Conservation (phyloP, 2,888 invertebrate genomes). For the Omphaloscelis lunosa region DNA sequence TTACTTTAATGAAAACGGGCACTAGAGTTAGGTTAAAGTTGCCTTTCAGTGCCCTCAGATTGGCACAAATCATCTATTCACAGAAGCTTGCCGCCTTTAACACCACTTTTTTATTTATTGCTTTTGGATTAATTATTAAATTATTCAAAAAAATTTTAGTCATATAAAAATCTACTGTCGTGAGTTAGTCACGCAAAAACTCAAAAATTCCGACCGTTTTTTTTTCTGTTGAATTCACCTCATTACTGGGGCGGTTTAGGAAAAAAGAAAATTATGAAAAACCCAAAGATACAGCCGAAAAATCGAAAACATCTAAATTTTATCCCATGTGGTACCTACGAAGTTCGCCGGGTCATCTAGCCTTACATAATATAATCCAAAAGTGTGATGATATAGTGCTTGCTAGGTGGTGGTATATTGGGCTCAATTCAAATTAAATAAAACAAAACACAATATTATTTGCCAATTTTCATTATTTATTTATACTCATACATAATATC, state of each 20-base stretch:
- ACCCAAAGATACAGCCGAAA: no score
- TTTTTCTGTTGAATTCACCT: no score
- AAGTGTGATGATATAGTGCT: background rate
- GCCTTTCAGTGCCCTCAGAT: background rate
- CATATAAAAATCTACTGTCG: no score
- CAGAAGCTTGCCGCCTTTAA: background rate
- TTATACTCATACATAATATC: background rate
- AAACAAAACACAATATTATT: slow-evolving; percentile 11
- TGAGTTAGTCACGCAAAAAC: no score
- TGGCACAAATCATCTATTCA: background rate
- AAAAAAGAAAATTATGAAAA: no score
- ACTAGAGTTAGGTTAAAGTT: background rate
- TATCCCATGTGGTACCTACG: no score
- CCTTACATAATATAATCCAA: background rate
- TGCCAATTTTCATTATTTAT: slow-evolving; percentile 7
- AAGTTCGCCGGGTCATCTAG: no score
- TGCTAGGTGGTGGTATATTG: background rate
- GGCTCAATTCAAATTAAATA: background rate
- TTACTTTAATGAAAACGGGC: background rate
- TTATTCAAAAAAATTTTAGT: no score
- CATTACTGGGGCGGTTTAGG: no score
- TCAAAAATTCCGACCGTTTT: no score
- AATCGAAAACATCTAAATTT: no score
- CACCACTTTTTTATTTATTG: background rate
- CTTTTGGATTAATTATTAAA: background rate